phyloP scores from a whole-genome alignment of 2,113 vertebrate genomes.

The Erpornis zantholeuca region DNA sequence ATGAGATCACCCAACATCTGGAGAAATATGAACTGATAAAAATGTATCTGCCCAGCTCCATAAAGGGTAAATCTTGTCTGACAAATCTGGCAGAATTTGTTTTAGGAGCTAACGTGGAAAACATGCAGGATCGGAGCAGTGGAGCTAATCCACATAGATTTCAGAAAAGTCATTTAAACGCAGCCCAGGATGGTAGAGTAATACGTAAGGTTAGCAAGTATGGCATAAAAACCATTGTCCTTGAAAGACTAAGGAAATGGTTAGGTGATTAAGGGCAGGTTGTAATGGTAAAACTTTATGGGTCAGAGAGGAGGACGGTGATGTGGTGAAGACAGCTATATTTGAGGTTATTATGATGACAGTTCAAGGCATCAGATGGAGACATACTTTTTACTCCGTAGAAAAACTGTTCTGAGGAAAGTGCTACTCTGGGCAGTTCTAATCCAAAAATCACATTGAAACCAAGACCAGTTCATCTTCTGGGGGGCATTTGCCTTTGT shows the following conservation, averaged over 20 bases:
- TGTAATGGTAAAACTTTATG: slow-evolving; percentile 70
- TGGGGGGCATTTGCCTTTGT: not conserved
- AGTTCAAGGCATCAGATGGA: slow-evolving; percentile 44
- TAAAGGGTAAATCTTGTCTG: slow-evolving; percentile 47
- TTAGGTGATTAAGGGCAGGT: slow-evolving; percentile 66
- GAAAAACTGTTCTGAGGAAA: slow-evolving; percentile 36
- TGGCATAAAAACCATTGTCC: slow-evolving; percentile 71
- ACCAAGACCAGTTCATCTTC: slow-evolving; percentile 43
- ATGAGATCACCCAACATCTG: slow-evolving; percentile 42
- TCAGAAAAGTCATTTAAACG: slow-evolving; percentile 62
- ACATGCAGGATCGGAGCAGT: slow-evolving; percentile 27
- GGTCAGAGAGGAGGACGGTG: slow-evolving; percentile 64
- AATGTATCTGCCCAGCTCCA: slow-evolving; percentile 14
- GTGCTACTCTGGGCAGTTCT: not conserved
- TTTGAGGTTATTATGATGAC: slow-evolving; percentile 60
- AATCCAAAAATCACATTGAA: slow-evolving; percentile 32
- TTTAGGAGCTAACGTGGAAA: slow-evolving; percentile 48
- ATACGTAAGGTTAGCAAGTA: slow-evolving; percentile 63
- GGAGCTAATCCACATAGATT: slow-evolving; percentile 61
- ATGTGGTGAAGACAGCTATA: slow-evolving; percentile 64
- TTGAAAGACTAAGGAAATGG: slow-evolving; percentile 69
- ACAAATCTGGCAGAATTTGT: slow-evolving; percentile 44
- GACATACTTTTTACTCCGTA: not conserved
- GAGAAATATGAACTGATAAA: slow-evolving; percentile 53
- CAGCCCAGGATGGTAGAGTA: slow-evolving; percentile 45